Percentiles rank a stretch among this genome's conserved stretches.
Conservation (phyloP, 2,888 invertebrate genomes). For the Dendrolimus houi region DNA sequence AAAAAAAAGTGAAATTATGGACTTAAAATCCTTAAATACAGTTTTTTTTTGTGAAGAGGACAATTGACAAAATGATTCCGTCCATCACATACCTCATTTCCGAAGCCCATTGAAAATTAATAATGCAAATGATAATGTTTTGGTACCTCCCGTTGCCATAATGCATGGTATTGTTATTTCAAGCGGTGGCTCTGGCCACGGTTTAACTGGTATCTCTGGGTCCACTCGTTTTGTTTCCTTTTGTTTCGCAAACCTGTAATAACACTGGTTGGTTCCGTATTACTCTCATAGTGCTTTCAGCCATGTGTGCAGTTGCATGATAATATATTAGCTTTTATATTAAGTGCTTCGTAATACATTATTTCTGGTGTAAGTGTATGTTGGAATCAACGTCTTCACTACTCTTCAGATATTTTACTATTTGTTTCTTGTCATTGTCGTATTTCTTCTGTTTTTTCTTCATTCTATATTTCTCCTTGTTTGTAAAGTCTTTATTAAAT, state of each 20-base stretch:
- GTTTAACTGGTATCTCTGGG: constrained; percentile 31
- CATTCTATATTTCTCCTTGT: too few species aligned
- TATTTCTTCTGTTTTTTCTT: too few species aligned
- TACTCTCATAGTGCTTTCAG: constrained; percentile 15
- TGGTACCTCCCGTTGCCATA: not conserved
- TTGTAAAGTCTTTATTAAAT: too few species aligned
- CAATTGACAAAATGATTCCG: not conserved
- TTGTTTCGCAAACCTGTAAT: constrained; percentile 31
- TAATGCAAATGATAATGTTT: not conserved
- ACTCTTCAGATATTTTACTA: too few species aligned
- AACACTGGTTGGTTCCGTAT: constrained; percentile 15
- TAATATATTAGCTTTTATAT: constrained; percentile 18
- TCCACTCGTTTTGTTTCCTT: constrained; percentile 38
- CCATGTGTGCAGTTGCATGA: constrained; percentile 18
- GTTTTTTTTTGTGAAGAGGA: too few species aligned
- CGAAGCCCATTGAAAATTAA: not conserved
- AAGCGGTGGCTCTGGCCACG: constrained; percentile 37
- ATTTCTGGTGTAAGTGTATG: too few species aligned
- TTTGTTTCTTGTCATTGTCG: too few species aligned
- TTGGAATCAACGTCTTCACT: too few species aligned
- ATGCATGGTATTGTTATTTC: not conserved
- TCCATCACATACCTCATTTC: not conserved
- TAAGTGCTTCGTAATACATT: constrained; percentile 9
- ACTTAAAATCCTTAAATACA: too few species aligned
- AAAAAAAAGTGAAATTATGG: too few species aligned